These are phyloP conservation scores for Anhinga anhinga DNA, from an alignment of 2,113 vertebrate species.

Conservation along the genomic window DNA sequence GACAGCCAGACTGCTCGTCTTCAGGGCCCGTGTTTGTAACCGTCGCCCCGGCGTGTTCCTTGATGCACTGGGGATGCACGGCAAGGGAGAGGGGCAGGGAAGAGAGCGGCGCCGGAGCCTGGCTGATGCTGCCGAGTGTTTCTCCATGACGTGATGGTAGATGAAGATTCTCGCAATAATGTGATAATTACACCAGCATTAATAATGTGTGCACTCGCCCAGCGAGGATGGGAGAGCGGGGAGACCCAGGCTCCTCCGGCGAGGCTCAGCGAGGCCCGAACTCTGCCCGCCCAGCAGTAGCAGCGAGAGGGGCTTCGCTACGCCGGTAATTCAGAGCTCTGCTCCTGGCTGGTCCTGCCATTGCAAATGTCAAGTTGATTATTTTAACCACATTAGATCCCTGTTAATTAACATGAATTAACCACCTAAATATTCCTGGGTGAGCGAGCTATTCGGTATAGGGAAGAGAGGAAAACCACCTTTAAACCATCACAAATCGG, in stretches of 20 bases:
- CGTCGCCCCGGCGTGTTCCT: accelerated
- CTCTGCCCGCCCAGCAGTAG: background rate
- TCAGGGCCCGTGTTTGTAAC: background rate
- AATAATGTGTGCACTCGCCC: background rate
- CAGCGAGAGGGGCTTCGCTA: background rate
- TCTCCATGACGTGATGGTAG: accelerated
- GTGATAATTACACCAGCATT: background rate
- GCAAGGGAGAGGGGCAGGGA: background rate
- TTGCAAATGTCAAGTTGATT: background rate
- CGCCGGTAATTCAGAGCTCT: accelerated
- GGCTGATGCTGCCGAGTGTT: background rate
- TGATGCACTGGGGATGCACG: accelerated
- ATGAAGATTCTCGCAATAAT: background rate
- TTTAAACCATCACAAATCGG: background rate
- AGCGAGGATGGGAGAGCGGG: background rate
- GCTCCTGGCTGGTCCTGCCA: background rate
- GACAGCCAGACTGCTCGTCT: background rate
- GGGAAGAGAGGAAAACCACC: constrained; percentile 21
- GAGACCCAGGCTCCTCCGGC: background rate
- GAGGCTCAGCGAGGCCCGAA: background rate
- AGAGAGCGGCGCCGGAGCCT: accelerated
- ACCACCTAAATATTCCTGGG: background rate
- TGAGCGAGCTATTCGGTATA: background rate
- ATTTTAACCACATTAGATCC: constrained; percentile 10
- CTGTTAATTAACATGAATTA: constrained; percentile 19